phyloP scores from a whole-genome alignment of 2,113 vertebrate genomes.

The Anarhynchus alexandrinus region DNA sequence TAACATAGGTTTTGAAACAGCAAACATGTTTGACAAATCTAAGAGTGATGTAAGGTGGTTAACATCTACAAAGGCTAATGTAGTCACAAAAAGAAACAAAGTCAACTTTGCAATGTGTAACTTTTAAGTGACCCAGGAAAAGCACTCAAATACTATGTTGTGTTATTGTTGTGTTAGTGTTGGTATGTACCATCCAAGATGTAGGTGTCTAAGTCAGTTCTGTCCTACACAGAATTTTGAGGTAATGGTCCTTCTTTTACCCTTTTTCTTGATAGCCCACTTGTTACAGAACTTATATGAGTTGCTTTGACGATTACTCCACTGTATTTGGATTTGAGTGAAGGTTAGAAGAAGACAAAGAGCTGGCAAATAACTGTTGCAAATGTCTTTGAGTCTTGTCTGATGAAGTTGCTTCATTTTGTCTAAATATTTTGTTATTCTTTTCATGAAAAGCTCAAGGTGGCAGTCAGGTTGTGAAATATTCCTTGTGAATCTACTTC shows the following conservation, averaged over 20 bases:
- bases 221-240: background rate
- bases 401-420: background rate
- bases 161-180: background rate
- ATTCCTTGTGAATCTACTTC: background rate
- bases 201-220: background rate
- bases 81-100: background rate
- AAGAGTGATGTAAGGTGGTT: background rate
- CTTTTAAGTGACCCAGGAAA: background rate
- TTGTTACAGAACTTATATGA: rapidly evolving
- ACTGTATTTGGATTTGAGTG: background rate
- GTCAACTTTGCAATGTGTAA: background rate
- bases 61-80: background rate
- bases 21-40: background rate
- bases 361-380: background rate
- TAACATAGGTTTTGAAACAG: background rate
- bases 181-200: background rate
- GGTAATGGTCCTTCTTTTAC: background rate
- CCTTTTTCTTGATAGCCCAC: background rate
- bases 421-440: background rate
- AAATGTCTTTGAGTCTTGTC: background rate
- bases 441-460: background rate
- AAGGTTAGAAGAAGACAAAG: background rate
- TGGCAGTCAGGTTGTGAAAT: background rate
- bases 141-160: background rate
- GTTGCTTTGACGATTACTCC: background rate